Evolutionary conservation across 2,888 invertebrate genomes (phyloP), one percentile per base, ranked within the genome.

Genomic region (Tetheella fluctuosa): DNA sequence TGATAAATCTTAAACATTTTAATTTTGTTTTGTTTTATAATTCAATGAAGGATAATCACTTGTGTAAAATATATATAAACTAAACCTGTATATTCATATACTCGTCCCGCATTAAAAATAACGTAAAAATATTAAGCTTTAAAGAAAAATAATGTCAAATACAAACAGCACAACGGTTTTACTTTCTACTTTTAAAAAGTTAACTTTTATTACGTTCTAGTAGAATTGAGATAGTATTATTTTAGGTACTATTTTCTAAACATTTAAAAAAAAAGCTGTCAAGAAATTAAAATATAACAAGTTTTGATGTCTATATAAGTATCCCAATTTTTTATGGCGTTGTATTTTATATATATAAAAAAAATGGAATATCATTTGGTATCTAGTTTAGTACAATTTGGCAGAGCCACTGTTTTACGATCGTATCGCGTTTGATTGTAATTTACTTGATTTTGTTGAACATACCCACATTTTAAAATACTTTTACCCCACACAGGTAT

Each of bases 371-470:
- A 48, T 48, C 17, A 10, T n/a, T 4, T 42, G 15, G 39, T 42
- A 39, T n/a, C n/a, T n/a, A 87, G 86, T 85, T 83, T 71, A 83
- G 85, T 86, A 39, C 1, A 37, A 39, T 10, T 15, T 37, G 15
- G 37, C 39, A 72, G 75, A 80, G 88, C 86, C 86, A 84, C 77
- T 78, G 71, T 80, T 80, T 77, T 73, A 70, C 67, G 67, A 69
- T 71, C 69, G 74, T 71, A 73, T 71, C 70, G 68, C 15, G 37
- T 37, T 76, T 80, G 73, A 74, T 58, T 64, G 81, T 78, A 76
- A 68, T 61, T 68, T 60, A 71, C 72, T 70, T 64, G 63, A 66
- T 58, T 53, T 54, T 30, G 20, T 55, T 34, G 13, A 54, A 12
- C n/a, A n/a, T 54, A 48, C 20, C 17, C 10, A 2, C 48, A 20